Evolutionary conservation across 2,113 vertebrate species (phyloP).

Genomic region (Equus przewalskii): DNA sequence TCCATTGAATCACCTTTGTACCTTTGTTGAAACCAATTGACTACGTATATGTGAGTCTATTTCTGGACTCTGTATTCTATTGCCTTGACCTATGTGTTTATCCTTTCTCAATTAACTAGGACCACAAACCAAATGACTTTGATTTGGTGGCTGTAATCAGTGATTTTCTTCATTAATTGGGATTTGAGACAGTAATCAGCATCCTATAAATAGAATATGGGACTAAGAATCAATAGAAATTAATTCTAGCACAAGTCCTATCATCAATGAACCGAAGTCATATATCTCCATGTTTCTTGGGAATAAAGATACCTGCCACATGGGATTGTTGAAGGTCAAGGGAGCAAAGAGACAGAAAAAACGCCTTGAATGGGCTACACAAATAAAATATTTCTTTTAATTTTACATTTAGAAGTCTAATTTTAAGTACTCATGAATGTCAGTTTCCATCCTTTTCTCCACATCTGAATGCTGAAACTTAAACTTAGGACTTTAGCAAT

Average conservation of each 20-base stretch:
- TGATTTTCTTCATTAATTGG: slow-evolving; percentile 17
- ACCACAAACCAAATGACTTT: neutral
- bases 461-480: slow-evolving; percentile 16
- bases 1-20: neutral
- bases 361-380: neutral
- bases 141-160: neutral
- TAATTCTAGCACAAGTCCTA: neutral
- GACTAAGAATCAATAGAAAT: neutral
- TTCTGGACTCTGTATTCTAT: slow-evolving; percentile 19
- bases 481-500: slow-evolving; percentile 22
- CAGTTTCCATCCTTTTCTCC: neutral
- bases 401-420: slow-evolving; percentile 10
- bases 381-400: slow-evolving; percentile 1
- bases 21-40: slow-evolving; percentile 44
- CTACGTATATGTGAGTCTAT: neutral
- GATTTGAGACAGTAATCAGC: slow-evolving; percentile 21
- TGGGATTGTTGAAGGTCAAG: neutral
- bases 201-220: neutral
- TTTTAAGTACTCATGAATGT: slow-evolving; percentile 11
- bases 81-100: neutral
- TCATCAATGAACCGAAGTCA: neutral
- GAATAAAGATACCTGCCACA: neutral
- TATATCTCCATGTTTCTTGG: neutral
- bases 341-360: neutral
- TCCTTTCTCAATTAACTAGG: neutral